Base-by-base conservation (phyloP, 2,888 invertebrate species). In the Odontocerum albicorne region DNA sequence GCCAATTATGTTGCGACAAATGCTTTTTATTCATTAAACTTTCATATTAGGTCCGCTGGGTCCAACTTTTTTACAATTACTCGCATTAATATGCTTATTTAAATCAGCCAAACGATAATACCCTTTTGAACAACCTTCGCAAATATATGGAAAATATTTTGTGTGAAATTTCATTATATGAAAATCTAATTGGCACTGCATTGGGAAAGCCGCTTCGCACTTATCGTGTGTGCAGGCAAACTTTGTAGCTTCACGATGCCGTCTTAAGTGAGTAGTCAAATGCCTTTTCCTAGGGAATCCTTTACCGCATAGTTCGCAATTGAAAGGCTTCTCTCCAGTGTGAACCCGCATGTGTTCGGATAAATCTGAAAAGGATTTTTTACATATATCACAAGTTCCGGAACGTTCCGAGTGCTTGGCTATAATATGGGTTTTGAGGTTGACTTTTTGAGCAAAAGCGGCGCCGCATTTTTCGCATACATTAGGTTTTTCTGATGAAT, bases 371-470 rank as follows among this genome's bases (percentile, higher is more conserved):
- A 77, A 82, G 4, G 74, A 72, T 64, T 81, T 82, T 4, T 72
- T 65, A 62, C 83, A 83, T 4, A 79, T 64, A 0, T 66, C 67
- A 62, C 83, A 83, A 3, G 74, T 68, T 0, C 81, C 82, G 0
- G 83, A 82, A 49, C 73, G 72, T 54, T 81, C 81, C 0, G 82
- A 82, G 53, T 83, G 82, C 42, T 78, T 76, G 27, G 80, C 72
- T 57, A 70, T 70, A 27, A 80, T 77, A 55, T 83, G 83, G 0
- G 72, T 72, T 62, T 73, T 78, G 7, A 83, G 65, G 55, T 81
- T 82, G 2, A 80, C 82, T 44, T 79, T 77, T 61, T 79, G 72
- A 4, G 78, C 73, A 59, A 82, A 82, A 12, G 77, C 72, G 66
- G 69, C 67, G 0, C 77, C 75, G 51, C 78, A 78, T 50, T 70